Base-by-base conservation (phyloP, 2,888 invertebrate species). In the Merodon equestris region DNA sequence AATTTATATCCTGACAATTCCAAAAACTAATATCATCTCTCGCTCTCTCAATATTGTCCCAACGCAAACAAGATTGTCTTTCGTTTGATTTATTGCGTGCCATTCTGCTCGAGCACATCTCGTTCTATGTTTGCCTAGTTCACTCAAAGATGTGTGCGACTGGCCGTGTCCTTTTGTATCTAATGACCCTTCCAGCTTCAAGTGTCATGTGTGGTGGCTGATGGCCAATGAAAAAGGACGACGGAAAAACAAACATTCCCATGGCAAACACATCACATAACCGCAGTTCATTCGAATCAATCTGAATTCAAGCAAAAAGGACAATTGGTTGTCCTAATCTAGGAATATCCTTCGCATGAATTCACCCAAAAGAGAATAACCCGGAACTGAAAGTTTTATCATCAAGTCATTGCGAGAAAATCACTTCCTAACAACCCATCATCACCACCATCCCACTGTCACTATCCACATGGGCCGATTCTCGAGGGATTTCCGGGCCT, bases 11-110 rank as follows among this genome's bases (percentile, higher is more conserved):
- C 77, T 61, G 60, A 42, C 44, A 66, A 56, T 58, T 56, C 60
- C 18, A 27, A 58, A 34, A 70, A 40, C 54, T 63, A 66, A 71
- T 42, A 77, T 63, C 57, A 58, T 67, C 47, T 67, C 51, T 72
- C 61, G 61, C 47, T 67, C 51, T 72, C 61, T 68, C 48, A 57
- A 67, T 73, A 63, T 58, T 58, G 57, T 67, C 53, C 53, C 73
- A 77, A 73, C 63, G 67, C 73, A 67, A 77, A 77, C 77, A 68
- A 67, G 77, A 77, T 77, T 77, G 73, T 73, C 67, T 73, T 68
- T 57, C 73, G 38, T 73, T 68, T 77, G 77, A 77, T 77, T 77
- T 77, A 77, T 77, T 71, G 54, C 48, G 60, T 61, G 40, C 53
- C 34, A 34, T 67, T 64, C 45, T 66, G 50, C 36, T 27, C 9